Evolutionary conservation across 2,888 invertebrate genomes (phyloP).

Genomic region (Drosophila hawaiiensis): DNA sequence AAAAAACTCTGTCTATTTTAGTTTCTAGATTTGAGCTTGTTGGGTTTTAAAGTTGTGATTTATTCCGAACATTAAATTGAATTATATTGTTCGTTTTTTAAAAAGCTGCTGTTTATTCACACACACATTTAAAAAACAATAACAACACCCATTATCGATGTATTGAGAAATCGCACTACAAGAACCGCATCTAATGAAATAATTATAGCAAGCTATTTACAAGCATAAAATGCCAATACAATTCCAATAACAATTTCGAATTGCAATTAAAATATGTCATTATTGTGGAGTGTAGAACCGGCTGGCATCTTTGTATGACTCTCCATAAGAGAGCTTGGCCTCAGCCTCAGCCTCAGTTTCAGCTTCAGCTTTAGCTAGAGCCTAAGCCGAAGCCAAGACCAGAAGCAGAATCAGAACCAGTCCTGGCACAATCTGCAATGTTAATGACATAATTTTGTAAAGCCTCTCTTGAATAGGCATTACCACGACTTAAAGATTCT

Average conservation of each 20-base stretch:
- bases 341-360: background rate
- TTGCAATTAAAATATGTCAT: conserved; percentile 76
- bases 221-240: conserved; percentile 73
- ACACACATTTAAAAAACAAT: background rate
- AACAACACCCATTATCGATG: background rate
- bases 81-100: background rate
- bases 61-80: background rate
- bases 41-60: background rate
- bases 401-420: conserved; percentile 54
- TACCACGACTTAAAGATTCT: conserved; percentile 6
- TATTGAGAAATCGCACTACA: conserved; percentile 8
- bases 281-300: conserved; percentile 53
- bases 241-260: conserved; percentile 62
- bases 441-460: conserved; percentile 77
- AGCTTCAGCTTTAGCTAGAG: background rate
- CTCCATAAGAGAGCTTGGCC: conserved; percentile 3
- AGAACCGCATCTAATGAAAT: conserved; percentile 64
- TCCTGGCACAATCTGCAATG: conserved; percentile 69
- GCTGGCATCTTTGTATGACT: conserved; percentile 27
- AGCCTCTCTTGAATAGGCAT: conserved; percentile 72
- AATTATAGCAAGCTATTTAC: conserved; percentile 71
- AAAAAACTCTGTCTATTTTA: background rate
- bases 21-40: background rate
- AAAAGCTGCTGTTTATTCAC: too few relatives aligned
- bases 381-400: conserved; percentile 1